Evolutionary conservation across 2,888 invertebrate genomes (phyloP), one percentile per base, ranked within the genome.

Genomic region (Tetragonisca angustula): DNA sequence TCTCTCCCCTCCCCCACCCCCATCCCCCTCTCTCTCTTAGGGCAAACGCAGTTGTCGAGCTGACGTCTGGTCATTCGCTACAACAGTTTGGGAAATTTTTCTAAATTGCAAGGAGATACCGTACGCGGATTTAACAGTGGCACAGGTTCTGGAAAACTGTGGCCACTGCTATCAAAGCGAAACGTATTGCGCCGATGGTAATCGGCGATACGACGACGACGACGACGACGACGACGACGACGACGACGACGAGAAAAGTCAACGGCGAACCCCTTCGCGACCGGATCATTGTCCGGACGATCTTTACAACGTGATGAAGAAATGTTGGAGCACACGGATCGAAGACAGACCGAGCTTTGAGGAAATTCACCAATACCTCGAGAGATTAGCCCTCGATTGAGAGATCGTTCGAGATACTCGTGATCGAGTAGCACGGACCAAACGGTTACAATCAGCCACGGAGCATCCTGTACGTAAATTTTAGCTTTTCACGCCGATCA

Each of bases 41-140:
- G 98, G 98, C 52, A 97, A 98, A 94, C 98, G 97, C 95, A 97
- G 97, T 73, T 97, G 97, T 49, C 97, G 97, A 91, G 97, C 98
- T 88, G 98, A 98, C 94, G 98, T 98, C 2, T 98, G 98, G 98
- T 97, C 98, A 0, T 98, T 98, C 93, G 98, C 97, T 11, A 97
- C 98, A 50, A 98, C 98, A 0, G 95, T 98, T 64, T 98, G 98
- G 98, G 98, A 98, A 94, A 96, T 98, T 49, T 95, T 98, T 85
- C 97, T 97, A 83, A 96, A 96, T 91, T 98, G 98, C 94, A 95
- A 96, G 77, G 97, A 97, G 83, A 96, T 97, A 91, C 98, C 98
- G 0, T 98, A 97, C 92, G 97, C 97, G 27, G 97, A 97, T 90
- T 95, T 98, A 94, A 97, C 96, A 76, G 97, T 98, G 92, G 97